Evolutionary conservation across 2,113 vertebrate species (phyloP).

Genomic region (Pan paniscus): DNA sequence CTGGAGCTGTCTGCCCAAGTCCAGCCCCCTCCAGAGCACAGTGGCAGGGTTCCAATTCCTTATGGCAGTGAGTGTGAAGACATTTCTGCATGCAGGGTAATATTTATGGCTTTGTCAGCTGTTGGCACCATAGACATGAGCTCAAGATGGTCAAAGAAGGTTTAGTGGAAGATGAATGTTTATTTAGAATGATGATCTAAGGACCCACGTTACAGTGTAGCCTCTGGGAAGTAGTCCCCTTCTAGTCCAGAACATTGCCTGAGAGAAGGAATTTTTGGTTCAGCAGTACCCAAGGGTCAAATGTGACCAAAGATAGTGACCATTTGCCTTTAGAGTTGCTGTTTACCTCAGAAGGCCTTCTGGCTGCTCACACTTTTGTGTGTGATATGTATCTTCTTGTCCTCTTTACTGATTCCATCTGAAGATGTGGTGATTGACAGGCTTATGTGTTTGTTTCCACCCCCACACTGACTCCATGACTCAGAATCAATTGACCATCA

Average conservation of each 20-base stretch:
- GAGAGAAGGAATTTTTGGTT: slow-evolving; percentile 13
- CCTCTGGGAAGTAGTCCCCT: neutral
- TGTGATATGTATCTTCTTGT: neutral
- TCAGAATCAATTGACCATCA: neutral
- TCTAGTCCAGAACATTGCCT: neutral
- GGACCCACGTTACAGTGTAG: neutral
- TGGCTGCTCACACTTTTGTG: neutral
- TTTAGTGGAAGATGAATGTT: slow-evolving; percentile 25
- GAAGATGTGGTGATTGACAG: neutral
- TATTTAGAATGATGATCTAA: neutral
- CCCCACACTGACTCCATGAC: neutral
- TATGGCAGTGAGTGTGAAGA: neutral
- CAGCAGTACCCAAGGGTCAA: neutral
- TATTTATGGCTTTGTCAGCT: slow-evolving; percentile 69
- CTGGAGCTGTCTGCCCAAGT: slow-evolving; percentile 40
- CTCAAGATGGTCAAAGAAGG: slow-evolving; percentile 23
- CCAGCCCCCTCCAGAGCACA: neutral
- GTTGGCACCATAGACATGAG: neutral
- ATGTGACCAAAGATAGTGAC: neutral
- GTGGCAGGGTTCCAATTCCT: slow-evolving; percentile 50
- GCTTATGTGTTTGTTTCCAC: neutral
- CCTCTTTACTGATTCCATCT: neutral
- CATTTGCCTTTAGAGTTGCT: neutral
- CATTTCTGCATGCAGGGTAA: neutral
- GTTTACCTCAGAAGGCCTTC: neutral